Evolutionary conservation across 2,113 vertebrate genomes (phyloP), one percentile per base, ranked within the genome.

Genomic region (Plotosus lineatus): DNA sequence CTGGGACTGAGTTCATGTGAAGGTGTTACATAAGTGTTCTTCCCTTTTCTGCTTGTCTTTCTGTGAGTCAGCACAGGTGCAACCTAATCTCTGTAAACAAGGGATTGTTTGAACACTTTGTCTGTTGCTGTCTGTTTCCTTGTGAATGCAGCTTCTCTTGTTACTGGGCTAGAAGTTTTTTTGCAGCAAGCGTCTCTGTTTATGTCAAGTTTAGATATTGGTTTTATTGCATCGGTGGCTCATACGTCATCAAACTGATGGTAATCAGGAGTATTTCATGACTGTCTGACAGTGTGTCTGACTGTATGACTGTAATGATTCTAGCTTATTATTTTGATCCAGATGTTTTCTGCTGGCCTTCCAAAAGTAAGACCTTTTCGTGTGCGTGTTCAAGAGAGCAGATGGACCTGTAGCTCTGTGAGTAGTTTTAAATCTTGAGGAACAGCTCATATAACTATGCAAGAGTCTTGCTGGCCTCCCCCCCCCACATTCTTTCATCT

Each of bases 261-360:
- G 73, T 14, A 61, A 61, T 42, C 51, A 7, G 60, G 23, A 63
- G 1, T 11, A 36, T 40, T 65, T 51, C 28, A 15, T 51, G n/a
- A 2, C 21, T 74, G 50, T n/a, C 46, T 74, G n/a, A n/a, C n/a
- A n/a, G 71, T 74, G 44, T n/a, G 40, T 46, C 14, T 17, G 36
- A 2, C 19, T 0, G 8, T 31, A 4, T 26, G 61, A 36, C 46
- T 5, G 50, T 15, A 21, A 31, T 40, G 48, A 69, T 15, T 75
- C 11, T 77, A 36, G 28, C 26, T 38, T 51, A 40, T 79, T 36
- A 58, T 73, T 74, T 40, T 38, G 19, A 78, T 66, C 81, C 84
- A 83, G 75, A 85, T 81, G 78, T 80, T 83, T 80, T 53, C 46
- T 44, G 15, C 28, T 82, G 40, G 51, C 53, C 56, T 38, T 66